Evolutionary conservation across 2,888 invertebrate genomes (phyloP), one percentile per base, ranked within the genome.

Genomic region (Drosophila niveifrons): DNA sequence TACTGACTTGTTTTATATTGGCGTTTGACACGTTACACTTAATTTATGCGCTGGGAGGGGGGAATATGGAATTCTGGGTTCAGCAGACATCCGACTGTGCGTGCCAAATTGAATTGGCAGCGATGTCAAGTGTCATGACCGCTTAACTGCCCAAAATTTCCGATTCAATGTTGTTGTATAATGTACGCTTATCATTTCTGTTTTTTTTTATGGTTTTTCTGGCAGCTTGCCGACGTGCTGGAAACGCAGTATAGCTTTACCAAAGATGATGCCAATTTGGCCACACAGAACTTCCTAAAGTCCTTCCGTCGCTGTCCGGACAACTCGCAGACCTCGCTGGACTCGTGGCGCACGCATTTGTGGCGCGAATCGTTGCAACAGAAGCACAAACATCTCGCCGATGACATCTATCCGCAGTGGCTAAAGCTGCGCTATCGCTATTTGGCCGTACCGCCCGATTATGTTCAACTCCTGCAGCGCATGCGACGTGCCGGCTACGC

Each of bases 301-400:
- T 94, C 95, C 56, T 97, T 97, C 92, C 94, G 97, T 75, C 95
- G 95, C 77, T 96, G 96, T 87, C 97, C 97, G 9, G 97, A 97
- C 90, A 96, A 96, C 92, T 94, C 95, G 65, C 93, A 94, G 62
- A 95, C 95, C 89, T 94, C 94, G 71, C 93, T 97, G 81, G 96
- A 97, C 89, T 94, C 94, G 70, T 97, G 97, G 97, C 94, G 97
- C 62, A 94, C 94, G 57, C 94, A 95, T 66, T 92, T 97, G 58
- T 97, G 97, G 97, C 94, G 94, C 41, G 95, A 96, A 91, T 95
- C 96, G 44, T 93, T 97, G 62, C 96, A 96, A 46, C 94, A 95
- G 71, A 94, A 95, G 84, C 95, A 95, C 91, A 95, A 94, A 87
- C 94, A 95, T 91, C 93, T 96, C 78, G 95, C 96, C 94, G 95